Evolutionary conservation across 2,888 invertebrate species (phyloP).

Genomic region (Drosophila parthenogenetica): DNA sequence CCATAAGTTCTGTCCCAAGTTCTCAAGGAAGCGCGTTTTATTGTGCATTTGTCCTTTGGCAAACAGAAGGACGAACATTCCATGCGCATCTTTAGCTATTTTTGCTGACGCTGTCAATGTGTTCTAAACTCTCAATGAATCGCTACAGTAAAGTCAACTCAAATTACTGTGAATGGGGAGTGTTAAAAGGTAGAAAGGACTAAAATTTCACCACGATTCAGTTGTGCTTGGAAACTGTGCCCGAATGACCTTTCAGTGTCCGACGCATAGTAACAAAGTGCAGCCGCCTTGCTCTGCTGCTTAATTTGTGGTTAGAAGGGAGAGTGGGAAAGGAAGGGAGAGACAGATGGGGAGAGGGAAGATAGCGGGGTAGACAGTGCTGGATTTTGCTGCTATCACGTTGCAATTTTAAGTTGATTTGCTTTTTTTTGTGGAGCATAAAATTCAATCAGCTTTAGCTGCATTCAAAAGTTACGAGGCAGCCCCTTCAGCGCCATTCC

Average conservation of each 20-base stretch:
- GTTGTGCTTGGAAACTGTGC: constrained; percentile 1
- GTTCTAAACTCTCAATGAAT: constrained; percentile 27
- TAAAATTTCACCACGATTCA: not conserved
- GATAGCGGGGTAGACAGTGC: not conserved
- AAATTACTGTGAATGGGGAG: constrained; percentile 21
- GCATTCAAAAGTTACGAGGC: constrained; percentile 76
- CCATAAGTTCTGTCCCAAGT: too few species aligned
- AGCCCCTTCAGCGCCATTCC: not conserved
- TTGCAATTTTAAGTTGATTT: constrained; percentile 67
- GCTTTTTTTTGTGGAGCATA: constrained; percentile 74
- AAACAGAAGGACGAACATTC: constrained; percentile 72
- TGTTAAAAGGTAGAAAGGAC: not conserved
- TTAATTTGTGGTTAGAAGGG: constrained; percentile 44
- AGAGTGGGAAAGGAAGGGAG: too few species aligned
- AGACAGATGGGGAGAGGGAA: too few species aligned
- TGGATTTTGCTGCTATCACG: constrained; percentile 45
- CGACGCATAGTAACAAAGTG: constrained; percentile 31
- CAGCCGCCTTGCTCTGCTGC: constrained; percentile 38
- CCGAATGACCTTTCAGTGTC: constrained; percentile 53
- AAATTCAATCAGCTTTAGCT: constrained; percentile 79
- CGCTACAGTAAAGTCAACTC: constrained; percentile 44
- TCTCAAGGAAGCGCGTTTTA: constrained; percentile 46
- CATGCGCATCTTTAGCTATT: constrained; percentile 36
- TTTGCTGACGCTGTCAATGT: constrained; percentile 25
- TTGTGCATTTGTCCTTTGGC: constrained; percentile 80